phyloP scores from a whole-genome alignment of 1,140 invertebrate genomes.

The Penaeus vannamei region DNA sequence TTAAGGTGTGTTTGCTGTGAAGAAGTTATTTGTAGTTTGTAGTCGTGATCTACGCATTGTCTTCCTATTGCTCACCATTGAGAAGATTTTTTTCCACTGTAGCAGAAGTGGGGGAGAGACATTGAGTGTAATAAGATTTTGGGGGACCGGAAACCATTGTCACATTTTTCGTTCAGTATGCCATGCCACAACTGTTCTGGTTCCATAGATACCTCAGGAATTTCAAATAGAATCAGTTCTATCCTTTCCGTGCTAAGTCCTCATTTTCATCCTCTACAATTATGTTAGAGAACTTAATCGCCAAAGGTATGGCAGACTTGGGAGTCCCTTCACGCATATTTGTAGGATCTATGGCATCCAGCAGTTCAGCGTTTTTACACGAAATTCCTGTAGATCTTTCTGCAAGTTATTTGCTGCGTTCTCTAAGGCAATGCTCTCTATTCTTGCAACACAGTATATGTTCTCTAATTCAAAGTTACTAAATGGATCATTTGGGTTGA shows the following conservation, averaged over 20 bases:
- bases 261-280: conserved; percentile 23
- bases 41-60: conserved; percentile 13
- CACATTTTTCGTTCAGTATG: conserved; percentile 8
- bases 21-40: not conserved
- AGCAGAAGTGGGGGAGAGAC: conserved; percentile 23
- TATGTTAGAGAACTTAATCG: conserved; percentile 35
- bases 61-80: conserved; percentile 22
- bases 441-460: conserved; percentile 53
- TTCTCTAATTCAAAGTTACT: conserved; percentile 41
- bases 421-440: conserved; percentile 53
- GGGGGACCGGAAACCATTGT: conserved; percentile 1
- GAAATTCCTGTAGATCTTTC: conserved; percentile 51
- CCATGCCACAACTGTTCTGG: conserved; percentile 31
- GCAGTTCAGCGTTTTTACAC: conserved; percentile 46
- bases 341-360: conserved; percentile 41
- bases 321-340: conserved; percentile 50
- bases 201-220: conserved; percentile 20
- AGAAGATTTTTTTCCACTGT: conserved; percentile 32
- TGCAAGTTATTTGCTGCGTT: conserved; percentile 28
- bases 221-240: conserved; percentile 25
- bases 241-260: conserved; percentile 18
- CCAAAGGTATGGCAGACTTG: conserved; percentile 39
- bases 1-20: not conserved
- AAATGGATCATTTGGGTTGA: conserved; percentile 43
- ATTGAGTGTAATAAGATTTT: conserved; percentile 21